phyloP scores from a whole-genome alignment of 2,888 invertebrate genomes.

The Drosophila macrospina region DNA sequence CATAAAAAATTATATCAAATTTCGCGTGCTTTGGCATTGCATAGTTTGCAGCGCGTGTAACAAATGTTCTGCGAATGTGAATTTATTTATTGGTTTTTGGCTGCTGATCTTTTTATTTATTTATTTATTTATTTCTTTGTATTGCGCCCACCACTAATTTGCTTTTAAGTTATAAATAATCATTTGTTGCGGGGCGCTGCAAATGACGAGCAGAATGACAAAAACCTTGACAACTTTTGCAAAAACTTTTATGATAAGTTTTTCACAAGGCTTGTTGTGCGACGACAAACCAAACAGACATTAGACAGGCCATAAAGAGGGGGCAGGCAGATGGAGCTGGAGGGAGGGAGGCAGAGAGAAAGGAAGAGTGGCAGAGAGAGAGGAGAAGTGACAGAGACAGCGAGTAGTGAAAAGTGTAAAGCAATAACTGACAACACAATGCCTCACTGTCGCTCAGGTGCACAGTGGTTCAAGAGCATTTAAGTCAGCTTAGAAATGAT shows the following conservation, averaged over 20 bases:
- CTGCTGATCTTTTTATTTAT: conserved; percentile 10
- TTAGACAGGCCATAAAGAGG: conserved; percentile 53
- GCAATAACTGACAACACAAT: conserved; percentile 66
- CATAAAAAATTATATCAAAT: conserved; percentile 38
- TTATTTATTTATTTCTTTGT: conserved; percentile 4
- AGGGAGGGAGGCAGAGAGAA: background rate
- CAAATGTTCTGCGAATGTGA: conserved; percentile 1
- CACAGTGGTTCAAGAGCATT: conserved; percentile 54
- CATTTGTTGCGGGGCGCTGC: conserved; percentile 38
- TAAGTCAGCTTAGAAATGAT: background rate
- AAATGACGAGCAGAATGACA: conserved; percentile 55
- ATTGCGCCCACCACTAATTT: background rate
- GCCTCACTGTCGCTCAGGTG: conserved; percentile 55
- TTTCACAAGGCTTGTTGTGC: conserved; percentile 63
- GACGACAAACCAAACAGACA: conserved; percentile 72
- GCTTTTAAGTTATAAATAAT: conserved; percentile 54
- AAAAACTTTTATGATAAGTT: conserved; percentile 75
- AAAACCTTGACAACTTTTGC: conserved; percentile 77
- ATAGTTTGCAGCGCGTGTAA: conserved; percentile 24
- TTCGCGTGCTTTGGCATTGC: conserved; percentile 52
- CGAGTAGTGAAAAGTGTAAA: conserved; percentile 13
- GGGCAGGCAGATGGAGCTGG: background rate
- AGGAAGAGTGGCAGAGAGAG: background rate
- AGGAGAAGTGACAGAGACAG: no score
- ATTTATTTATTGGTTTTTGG: conserved; percentile 25